phyloP scores from a whole-genome alignment of 2,797 vertebrate genomes.

The Semaprochilodus insignis region DNA sequence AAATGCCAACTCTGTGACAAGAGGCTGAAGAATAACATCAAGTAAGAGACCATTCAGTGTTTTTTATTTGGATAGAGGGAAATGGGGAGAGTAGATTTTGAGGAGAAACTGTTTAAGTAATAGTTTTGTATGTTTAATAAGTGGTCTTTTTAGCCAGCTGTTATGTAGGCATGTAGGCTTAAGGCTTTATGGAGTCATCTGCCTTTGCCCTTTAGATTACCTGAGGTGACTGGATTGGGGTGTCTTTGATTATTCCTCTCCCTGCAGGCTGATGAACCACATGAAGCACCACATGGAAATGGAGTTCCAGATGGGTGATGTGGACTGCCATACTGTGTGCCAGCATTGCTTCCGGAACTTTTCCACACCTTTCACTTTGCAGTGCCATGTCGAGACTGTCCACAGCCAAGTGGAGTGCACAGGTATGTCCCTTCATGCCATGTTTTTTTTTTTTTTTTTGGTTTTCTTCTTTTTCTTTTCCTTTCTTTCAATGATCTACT shows the following conservation, averaged over 20 bases:
- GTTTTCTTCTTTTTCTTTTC: neutral
- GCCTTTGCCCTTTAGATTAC: neutral
- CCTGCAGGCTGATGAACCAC: slow-evolving; percentile 90
- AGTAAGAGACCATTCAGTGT: slow-evolving; percentile 71
- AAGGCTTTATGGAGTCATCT: neutral
- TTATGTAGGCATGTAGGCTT: no score
- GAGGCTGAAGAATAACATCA: slow-evolving; percentile 86
- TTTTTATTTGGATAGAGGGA: neutral
- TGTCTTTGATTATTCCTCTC: neutral
- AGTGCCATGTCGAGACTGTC: slow-evolving; percentile 88
- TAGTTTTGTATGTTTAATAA: neutral
- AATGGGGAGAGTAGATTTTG: neutral
- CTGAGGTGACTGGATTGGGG: neutral
- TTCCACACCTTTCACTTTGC: slow-evolving; percentile 81
- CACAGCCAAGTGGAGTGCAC: slow-evolving; percentile 84
- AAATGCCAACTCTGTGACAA: slow-evolving; percentile 85
- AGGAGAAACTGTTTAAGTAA: neutral
- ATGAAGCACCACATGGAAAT: slow-evolving; percentile 84
- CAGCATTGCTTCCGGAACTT: slow-evolving; percentile 90
- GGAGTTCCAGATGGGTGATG: slow-evolving; percentile 77
- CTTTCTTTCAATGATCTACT: neutral
- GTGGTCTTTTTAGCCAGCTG: no score
- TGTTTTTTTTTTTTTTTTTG: neutral
- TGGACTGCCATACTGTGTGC: slow-evolving; percentile 79
- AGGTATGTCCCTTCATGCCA: slow-evolving; percentile 71